Conservation (phyloP, 2,888 invertebrate species). For the Helicoverpa assulta region DNA sequence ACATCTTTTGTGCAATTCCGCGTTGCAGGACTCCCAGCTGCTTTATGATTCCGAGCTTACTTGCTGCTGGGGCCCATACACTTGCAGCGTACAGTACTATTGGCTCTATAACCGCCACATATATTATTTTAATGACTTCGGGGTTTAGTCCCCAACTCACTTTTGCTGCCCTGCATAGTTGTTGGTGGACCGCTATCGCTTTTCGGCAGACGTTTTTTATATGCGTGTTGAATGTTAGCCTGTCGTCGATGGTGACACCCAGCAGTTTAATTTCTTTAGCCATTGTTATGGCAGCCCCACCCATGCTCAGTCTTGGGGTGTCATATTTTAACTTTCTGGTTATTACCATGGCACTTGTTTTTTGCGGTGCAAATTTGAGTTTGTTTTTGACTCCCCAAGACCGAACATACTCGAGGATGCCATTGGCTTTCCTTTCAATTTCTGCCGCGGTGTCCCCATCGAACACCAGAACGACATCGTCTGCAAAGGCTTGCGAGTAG, state of each 20-base stretch:
- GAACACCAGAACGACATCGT: neutral
- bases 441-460: neutral
- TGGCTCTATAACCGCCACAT: neutral
- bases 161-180: neutral
- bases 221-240: neutral
- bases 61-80: neutral
- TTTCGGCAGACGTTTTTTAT: neutral
- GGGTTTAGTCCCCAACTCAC: neutral
- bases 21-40: neutral
- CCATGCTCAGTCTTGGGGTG: neutral
- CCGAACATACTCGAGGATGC: neutral
- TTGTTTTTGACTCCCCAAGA: neutral
- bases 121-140: neutral
- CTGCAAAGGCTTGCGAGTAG: neutral
- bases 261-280: neutral
- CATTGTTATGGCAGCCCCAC: neutral
- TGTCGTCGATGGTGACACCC: neutral
- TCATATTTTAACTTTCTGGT: neutral
- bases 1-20: slow-evolving; percentile 1
- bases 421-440: neutral
- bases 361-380: slow-evolving; percentile 5
- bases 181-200: neutral
- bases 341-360: neutral
- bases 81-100: neutral
- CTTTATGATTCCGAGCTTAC: neutral